Conservation (phyloP, 2,113 vertebrate genomes). For the Microtus montanus region DNA sequence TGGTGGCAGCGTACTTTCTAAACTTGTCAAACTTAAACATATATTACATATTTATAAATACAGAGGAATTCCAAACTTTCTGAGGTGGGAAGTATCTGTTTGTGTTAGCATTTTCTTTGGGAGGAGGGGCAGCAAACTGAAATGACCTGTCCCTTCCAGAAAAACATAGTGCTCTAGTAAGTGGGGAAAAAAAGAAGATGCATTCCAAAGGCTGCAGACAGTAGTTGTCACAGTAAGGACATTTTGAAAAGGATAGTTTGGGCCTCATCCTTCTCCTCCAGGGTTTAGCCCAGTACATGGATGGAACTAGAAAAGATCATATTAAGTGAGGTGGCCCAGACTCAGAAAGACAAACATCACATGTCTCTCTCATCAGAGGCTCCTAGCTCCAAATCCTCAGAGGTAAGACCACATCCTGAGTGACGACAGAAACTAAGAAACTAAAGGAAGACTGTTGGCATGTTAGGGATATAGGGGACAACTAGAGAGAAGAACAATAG, state of each 20-base stretch:
- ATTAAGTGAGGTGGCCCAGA: too few relatives aligned
- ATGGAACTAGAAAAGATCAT: neutral
- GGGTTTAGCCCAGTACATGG: neutral
- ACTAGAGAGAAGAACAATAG: neutral
- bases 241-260: neutral
- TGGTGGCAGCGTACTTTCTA: neutral
- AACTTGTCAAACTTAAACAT: neutral
- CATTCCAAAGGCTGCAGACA: slow-evolving; percentile 10
- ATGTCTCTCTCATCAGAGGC: neutral
- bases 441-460: neutral
- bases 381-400: neutral
- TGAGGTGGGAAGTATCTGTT: neutral
- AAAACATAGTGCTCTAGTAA: neutral
- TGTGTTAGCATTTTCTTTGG: neutral
- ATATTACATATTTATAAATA: neutral
- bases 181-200: neutral
- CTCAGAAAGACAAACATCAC: neutral
- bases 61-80: neutral
- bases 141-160: neutral
- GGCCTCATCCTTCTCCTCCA: neutral
- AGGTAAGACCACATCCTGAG: neutral
- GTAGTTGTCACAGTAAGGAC: neutral
- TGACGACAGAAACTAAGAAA: neutral
- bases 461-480: neutral
- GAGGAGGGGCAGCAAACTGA: neutral